Evolutionary conservation across 2,797 vertebrate species (phyloP), one percentile per base, ranked within the genome.

Genomic region (Gila robusta): DNA sequence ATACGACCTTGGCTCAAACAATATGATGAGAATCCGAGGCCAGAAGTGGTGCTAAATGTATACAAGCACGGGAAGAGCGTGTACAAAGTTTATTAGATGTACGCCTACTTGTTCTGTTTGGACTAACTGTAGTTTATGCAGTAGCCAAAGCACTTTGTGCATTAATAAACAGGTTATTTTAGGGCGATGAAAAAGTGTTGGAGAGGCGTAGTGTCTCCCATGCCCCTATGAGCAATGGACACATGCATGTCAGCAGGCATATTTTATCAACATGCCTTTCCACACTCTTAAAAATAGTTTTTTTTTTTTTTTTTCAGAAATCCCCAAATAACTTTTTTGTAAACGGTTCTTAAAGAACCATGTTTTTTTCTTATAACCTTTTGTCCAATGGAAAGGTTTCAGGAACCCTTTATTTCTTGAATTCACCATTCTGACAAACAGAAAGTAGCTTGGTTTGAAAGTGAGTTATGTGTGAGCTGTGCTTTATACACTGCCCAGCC

Each of bases 1-100:
- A 47, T 89, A 71, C 79, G 87, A 81, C 91, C 91, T 91, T 93
- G 90, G 89, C 81, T 82, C 44, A 26, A 69, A 73, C 82, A 86
- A 86, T 87, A 76, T 76, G 79, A 52, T 44, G 56, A 80, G 87
- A 88, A 62, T 49, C 69, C 84, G 47, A 35, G 69, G 23, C 77
- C 88, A 82, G 91, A 92, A 90, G 89, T 64, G 49, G 64, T 64
- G 79, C 80, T 89, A 90, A 89, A 86, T 79, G 89, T 83, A 81
- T 82, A 73, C 56, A 82, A 85, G 85, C 88, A 88, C 82, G 11
- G 17, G 59, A 91, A 89, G 91, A 87, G 89, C 83, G 26, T 82
- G 59, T 70, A 21, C 71, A 28, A 83, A 79, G 87, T 88, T 92
- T 66, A 81, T 49, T 10, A 28, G 69, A 83, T 81, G 83, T 79